phyloP scores from a whole-genome alignment of 2,888 invertebrate genomes.

The Eurytoma adleriae region DNA sequence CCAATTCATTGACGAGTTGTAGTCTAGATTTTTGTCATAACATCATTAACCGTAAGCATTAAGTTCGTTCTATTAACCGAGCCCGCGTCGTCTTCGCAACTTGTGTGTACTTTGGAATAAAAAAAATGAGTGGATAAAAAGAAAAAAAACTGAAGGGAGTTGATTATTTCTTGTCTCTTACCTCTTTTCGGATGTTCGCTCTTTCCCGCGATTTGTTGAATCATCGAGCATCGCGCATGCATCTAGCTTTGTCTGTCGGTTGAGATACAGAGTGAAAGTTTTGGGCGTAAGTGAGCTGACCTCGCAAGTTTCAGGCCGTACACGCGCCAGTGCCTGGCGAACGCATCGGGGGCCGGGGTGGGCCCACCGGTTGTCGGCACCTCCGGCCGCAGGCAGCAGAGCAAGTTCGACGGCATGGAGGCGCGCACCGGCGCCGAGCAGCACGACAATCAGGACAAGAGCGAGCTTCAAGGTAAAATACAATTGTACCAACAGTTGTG shows the following conservation, averaged over 20 bases:
- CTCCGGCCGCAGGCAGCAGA: conserved; percentile 64
- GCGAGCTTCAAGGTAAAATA: conserved; percentile 74
- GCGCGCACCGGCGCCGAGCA: conserved; percentile 69
- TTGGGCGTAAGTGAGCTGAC: conserved; percentile 47
- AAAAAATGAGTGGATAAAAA: conserved; percentile 4
- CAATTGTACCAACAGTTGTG: conserved; percentile 72
- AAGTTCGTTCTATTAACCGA: conserved; percentile 29
- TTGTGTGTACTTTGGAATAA: conserved; percentile 30
- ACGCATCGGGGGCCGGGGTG: conserved; percentile 68
- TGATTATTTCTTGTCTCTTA: too few relatives aligned
- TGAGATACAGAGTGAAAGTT: conserved; percentile 3
- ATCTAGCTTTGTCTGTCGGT: too few relatives aligned
- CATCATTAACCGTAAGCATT: conserved; percentile 42
- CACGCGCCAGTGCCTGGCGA: conserved; percentile 72
- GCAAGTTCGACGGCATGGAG: conserved; percentile 65
- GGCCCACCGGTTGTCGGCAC: conserved; percentile 67
- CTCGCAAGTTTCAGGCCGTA: conserved; percentile 69
- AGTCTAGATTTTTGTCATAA: conserved; percentile 35
- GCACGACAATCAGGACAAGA: conserved; percentile 72
- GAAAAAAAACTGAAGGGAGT: not conserved
- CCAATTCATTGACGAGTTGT: conserved; percentile 4
- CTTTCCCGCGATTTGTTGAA: too few relatives aligned
- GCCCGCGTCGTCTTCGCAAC: conserved; percentile 1
- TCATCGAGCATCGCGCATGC: too few relatives aligned
- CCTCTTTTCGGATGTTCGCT: too few relatives aligned